Evolutionary conservation across 2,888 invertebrate species (phyloP).

Genomic region (Ceratothoa steindachneri): DNA sequence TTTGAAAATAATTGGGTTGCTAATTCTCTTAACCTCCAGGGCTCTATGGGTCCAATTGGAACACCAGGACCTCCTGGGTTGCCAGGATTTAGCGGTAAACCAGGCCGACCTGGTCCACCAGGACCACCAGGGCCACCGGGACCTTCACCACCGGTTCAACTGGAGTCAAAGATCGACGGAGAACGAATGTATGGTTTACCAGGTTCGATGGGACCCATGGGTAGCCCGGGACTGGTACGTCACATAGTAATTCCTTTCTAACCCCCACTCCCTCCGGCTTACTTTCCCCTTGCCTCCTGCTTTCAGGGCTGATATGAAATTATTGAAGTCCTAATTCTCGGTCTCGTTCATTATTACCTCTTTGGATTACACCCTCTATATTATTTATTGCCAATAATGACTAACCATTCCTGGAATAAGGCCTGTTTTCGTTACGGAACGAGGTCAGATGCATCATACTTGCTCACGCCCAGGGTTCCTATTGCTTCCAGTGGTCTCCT

Average conservation of each 20-base stretch:
- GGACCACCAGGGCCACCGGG: conserved; percentile 52
- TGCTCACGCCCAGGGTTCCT: no score
- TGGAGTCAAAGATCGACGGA: conserved; percentile 18
- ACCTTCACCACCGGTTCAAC: conserved; percentile 16
- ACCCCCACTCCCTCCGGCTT: neutral
- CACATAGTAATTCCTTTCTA: no score
- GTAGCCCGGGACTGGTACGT: conserved; percentile 58
- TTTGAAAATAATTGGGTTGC: neutral
- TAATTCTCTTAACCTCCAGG: no score
- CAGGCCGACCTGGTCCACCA: conserved; percentile 52
- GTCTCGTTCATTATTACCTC: no score
- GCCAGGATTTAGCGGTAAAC: conserved; percentile 48
- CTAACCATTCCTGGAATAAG: no score
- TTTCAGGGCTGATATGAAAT: no score
- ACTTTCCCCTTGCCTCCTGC: no score
- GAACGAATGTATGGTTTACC: conserved; percentile 38
- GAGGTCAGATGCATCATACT: no score
- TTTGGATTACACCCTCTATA: no score
- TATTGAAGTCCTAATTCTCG: neutral
- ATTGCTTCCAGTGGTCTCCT: no score
- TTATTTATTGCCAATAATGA: no score
- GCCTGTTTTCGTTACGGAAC: no score
- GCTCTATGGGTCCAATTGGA: conserved; percentile 58
- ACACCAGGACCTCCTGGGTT: conserved; percentile 50
- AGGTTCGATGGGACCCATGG: conserved; percentile 59